Conservation (phyloP, 2,888 invertebrate genomes). For the Scaptomyza polygonia region DNA sequence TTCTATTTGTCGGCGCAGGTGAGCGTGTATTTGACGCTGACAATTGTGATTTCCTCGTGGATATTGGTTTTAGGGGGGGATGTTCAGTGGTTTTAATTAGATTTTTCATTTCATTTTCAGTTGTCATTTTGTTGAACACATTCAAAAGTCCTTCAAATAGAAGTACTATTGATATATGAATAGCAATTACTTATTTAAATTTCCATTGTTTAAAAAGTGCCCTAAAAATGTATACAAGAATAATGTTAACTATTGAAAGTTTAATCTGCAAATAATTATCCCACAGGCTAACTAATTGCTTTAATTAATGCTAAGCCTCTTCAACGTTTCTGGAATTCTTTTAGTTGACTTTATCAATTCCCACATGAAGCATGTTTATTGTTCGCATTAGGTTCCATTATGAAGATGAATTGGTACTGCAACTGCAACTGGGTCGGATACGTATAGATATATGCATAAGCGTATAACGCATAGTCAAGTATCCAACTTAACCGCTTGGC, state of each 20-base stretch:
- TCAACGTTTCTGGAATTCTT: constrained; percentile 18
- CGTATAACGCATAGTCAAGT: constrained; percentile 2
- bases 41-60: constrained; percentile 70
- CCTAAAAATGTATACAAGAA: no score
- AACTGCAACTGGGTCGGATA: constrained; percentile 13
- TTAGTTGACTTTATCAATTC: constrained; percentile 20
- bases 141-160: constrained; percentile 19
- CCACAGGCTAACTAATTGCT: neutral
- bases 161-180: neutral
- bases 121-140: constrained; percentile 48
- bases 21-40: constrained; percentile 64
- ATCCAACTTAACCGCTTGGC: constrained; percentile 3
- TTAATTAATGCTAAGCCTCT: constrained; percentile 27
- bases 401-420: constrained; percentile 53
- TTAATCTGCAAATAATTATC: no score
- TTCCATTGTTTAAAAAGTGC: no score
- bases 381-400: constrained; percentile 54
- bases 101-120: constrained; percentile 65
- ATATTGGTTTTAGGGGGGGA: neutral
- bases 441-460: neutral
- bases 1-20: constrained; percentile 39
- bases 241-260: no score
- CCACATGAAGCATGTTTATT: constrained; percentile 48
- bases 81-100: constrained; percentile 63
- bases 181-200: neutral